Percentiles rank a stretch among this genome's conserved stretches.
Conservation (phyloP, 2,888 invertebrate genomes). For the Nyleta sp. region DNA sequence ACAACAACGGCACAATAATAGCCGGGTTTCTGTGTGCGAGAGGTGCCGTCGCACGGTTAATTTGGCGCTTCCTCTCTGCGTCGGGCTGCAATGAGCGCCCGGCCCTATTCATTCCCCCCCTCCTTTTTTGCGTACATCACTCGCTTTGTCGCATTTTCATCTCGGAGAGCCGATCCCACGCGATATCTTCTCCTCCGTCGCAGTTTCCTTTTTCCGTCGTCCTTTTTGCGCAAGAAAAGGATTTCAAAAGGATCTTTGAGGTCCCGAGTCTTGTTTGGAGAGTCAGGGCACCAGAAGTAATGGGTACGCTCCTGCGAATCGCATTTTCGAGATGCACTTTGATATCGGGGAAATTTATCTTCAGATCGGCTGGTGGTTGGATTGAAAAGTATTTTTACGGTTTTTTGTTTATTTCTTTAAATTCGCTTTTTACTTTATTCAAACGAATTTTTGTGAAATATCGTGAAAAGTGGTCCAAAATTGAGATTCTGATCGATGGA, state of each 20-base stretch:
- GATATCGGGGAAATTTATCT: no score
- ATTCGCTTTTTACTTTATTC: no score
- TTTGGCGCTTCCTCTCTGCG: conserved; percentile 73
- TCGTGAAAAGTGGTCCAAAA: no score
- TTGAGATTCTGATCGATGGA: no score
- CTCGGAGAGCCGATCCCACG: conserved; percentile 48
- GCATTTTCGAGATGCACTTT: no score
- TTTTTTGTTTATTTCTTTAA: no score
- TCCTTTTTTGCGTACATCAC: conserved; percentile 58
- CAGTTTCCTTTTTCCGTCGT: conserved; percentile 29
- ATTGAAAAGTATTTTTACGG: no score
- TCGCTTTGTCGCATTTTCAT: conserved; percentile 62
- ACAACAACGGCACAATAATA: conserved; percentile 57
- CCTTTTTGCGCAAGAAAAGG: conserved; percentile 1
- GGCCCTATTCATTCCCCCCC: conserved; percentile 58
- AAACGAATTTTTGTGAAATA: no score
- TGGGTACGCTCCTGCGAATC: no score
- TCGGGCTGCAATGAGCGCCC: conserved; percentile 57
- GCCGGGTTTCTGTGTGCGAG: conserved; percentile 57
- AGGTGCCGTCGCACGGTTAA: conserved; percentile 69
- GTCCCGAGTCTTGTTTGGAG: no score
- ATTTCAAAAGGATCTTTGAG: conserved; percentile 2
- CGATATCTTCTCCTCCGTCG: not conserved
- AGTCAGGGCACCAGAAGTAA: no score
- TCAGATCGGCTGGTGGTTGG: no score